Evolutionary conservation across 2,888 invertebrate genomes (phyloP).

Genomic region (Polydrusus tereticollis): DNA sequence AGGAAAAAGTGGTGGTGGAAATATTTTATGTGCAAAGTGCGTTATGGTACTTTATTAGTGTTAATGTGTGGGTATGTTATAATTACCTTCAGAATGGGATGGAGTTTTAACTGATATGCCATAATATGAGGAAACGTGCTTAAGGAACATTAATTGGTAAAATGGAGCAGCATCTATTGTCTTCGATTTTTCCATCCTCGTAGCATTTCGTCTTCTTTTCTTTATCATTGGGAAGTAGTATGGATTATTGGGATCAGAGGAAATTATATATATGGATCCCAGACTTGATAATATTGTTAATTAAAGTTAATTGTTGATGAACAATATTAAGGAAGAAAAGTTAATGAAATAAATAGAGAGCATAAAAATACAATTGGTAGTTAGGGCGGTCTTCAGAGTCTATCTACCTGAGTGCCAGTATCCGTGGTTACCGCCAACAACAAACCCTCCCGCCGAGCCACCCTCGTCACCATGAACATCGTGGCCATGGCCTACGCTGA

Average conservation of each 20-base stretch:
- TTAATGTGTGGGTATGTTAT: conserved; percentile 19
- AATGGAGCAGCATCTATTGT: background rate
- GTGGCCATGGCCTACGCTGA: conserved; percentile 61
- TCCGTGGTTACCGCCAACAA: conserved; percentile 58
- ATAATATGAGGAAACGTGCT: conserved; percentile 14
- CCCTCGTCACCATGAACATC: conserved; percentile 56
- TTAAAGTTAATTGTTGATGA: background rate
- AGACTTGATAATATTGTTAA: background rate
- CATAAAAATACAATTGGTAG: background rate
- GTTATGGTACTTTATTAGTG: conserved; percentile 5
- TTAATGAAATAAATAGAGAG: background rate
- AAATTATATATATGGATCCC: background rate
- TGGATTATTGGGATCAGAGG: background rate
- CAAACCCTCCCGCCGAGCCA: conserved; percentile 54
- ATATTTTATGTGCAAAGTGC: background rate
- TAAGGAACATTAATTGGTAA: conserved; percentile 12
- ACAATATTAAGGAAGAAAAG: background rate
- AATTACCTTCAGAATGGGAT: conserved; percentile 30
- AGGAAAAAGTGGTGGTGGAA: background rate
- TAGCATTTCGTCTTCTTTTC: background rate
- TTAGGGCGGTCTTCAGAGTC: conserved; percentile 2
- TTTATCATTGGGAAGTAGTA: background rate
- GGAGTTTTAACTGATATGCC: conserved; percentile 17
- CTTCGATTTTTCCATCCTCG: background rate
- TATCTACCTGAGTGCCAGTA: conserved; percentile 54